These are phyloP conservation scores for Parauchenoglanis ngamensis DNA, from an alignment of 2,797 vertebrate genomes.

Conservation along the genomic window DNA sequence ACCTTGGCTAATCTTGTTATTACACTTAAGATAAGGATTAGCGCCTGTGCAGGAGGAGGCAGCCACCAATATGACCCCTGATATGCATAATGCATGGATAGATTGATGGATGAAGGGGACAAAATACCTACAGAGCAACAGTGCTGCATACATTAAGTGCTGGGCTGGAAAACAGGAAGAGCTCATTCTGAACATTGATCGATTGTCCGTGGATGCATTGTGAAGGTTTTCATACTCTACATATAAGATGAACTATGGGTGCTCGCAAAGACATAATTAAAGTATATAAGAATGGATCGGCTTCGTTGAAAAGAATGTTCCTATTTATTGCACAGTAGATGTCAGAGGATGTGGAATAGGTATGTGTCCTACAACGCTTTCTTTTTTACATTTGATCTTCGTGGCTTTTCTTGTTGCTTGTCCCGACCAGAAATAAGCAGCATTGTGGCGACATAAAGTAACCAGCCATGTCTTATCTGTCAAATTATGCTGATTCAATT, in stretches of 20 bases:
- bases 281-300: slow-evolving; percentile 45
- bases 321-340: slow-evolving; percentile 52
- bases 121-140: slow-evolving; percentile 57
- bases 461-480: slow-evolving; percentile 36
- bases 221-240: slow-evolving; percentile 53
- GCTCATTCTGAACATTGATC: slow-evolving; percentile 55
- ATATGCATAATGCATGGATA: slow-evolving; percentile 63
- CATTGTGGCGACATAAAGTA: slow-evolving; percentile 44
- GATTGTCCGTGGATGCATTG: slow-evolving; percentile 52
- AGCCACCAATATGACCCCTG: slow-evolving; percentile 57
- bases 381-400: slow-evolving; percentile 28
- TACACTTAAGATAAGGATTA: slow-evolving; percentile 65
- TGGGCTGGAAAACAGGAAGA: slow-evolving; percentile 53
- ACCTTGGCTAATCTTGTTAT: slow-evolving; percentile 62
- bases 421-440: slow-evolving; percentile 40
- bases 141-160: slow-evolving; percentile 54
- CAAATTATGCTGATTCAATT: slow-evolving; percentile 55
- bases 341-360: slow-evolving; percentile 25
- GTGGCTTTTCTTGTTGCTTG: slow-evolving; percentile 34
- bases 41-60: slow-evolving; percentile 52
- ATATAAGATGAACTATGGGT: slow-evolving; percentile 44
- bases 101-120: slow-evolving; percentile 61
- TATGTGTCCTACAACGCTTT: slow-evolving; percentile 20
- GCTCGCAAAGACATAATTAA: slow-evolving; percentile 46
- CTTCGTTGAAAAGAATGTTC: slow-evolving; percentile 49